A percentile compares a stretch with the other conserved stretches of the same genome.
Conservation (phyloP, 1,140 invertebrate genomes). For the Drosophila bocqueti region DNA sequence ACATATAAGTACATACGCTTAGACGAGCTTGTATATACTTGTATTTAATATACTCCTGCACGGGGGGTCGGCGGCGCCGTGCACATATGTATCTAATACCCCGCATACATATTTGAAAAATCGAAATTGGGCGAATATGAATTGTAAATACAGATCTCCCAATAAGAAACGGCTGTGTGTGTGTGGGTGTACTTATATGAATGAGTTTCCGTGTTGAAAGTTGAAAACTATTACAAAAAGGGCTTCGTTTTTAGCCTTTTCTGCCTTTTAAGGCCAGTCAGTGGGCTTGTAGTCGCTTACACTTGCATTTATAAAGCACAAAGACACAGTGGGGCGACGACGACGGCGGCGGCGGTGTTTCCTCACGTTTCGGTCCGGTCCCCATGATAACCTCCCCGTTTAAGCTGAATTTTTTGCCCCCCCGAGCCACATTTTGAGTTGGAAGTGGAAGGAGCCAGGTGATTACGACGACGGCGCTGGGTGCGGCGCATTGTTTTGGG, state of each 20-base stretch:
- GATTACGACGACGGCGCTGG: conserved; percentile 31
- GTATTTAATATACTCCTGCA: conserved; percentile 42
- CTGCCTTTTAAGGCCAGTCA: conserved; percentile 19
- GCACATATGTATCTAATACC: conserved; percentile 20
- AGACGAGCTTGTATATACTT: conserved; percentile 21
- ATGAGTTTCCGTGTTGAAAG: conserved; percentile 11
- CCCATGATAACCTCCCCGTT: conserved; percentile 32
- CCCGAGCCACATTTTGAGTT: conserved; percentile 36
- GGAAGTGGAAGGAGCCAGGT: conserved; percentile 49
- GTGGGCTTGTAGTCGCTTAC: not conserved
- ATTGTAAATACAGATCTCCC: conserved; percentile 18
- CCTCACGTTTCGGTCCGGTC: conserved; percentile 20
- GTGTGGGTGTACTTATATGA: not conserved
- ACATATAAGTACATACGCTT: conserved; percentile 7
- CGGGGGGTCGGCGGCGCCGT: conserved; percentile 41
- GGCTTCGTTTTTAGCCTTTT: conserved; percentile 6
- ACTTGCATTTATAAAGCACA: conserved; percentile 16
- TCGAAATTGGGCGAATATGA: conserved; percentile 37
- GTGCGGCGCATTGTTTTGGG: conserved; percentile 42
- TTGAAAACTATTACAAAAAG: conserved; percentile 4
- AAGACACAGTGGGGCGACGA: conserved; percentile 1
- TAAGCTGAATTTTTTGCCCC: conserved; percentile 36
- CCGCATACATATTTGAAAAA: conserved; percentile 53
- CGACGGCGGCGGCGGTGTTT: not conserved
- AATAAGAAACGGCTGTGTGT: conserved; percentile 10